Base-by-base conservation (phyloP, 2,113 vertebrate species). In the Petaurus breviceps region DNA sequence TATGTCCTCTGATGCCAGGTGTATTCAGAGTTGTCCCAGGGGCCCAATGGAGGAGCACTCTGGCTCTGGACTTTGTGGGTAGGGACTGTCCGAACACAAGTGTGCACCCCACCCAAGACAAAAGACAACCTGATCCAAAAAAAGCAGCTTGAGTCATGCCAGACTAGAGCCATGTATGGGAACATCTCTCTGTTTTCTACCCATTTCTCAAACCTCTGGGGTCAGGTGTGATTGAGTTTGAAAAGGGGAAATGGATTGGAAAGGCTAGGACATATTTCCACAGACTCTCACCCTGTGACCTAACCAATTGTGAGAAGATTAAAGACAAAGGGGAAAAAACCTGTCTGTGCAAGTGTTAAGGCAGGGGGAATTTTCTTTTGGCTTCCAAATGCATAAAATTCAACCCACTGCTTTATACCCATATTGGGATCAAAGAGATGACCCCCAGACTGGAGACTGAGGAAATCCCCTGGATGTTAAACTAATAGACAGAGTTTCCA, bases 241-340 rank as follows among this genome's bases (percentile, higher is more conserved):
- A 95, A 96, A 94, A 77, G 28, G 28, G 53, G 96, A 55, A 97
- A 94, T 57, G 90, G 95, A 97, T 96, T 91, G 93, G 96, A 96
- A 25, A 10, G 89, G 96, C 93, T 93, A 95, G 96, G 96, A 95
- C 96, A 96, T 96, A 91, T 11, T 96, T 94, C 91, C 90, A 95
- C 97, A 97, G 97, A 98, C 92, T 96, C 90, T 95, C 8, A 90
- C 90, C 93, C 93, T 93, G 96, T 0, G 25, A 94, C 95, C 93
- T 97, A 96, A 95, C 97, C 96, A 96, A 96, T 96, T 98, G 97
- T 97, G 96, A 97, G 94, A 95, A 97, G 96, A 97, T 95, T 96
- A 94, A 97, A 97, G 98, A 96, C 97, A 96, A 98, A 98, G 94
- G 28, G 95, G 96, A 49, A 96, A 37, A 90, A 96, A 55, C 28